Evolutionary conservation across 2,797 vertebrate species (phyloP).

Genomic region (Cuniculus paca): DNA sequence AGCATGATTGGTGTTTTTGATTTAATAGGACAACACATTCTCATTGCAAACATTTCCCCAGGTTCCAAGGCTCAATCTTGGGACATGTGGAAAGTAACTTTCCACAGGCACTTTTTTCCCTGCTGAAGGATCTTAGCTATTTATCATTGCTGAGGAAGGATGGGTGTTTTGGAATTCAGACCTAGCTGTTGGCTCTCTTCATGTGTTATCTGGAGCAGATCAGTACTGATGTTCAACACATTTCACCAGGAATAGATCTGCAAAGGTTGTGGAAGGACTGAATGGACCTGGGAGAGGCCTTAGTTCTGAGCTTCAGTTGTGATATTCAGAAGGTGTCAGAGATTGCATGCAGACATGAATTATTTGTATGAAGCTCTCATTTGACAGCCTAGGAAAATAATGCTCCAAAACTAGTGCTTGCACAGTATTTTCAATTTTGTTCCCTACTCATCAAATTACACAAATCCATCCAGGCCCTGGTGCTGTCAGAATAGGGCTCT

Average conservation of each 20-base stretch:
- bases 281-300: neutral
- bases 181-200: neutral
- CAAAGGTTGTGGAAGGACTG: neutral
- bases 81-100: slow-evolving; percentile 25
- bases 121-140: neutral
- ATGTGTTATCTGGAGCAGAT: neutral
- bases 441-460: neutral
- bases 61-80: neutral
- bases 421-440: neutral
- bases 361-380: neutral
- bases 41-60: slow-evolving; percentile 46
- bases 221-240: neutral
- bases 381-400: slow-evolving; percentile 1
- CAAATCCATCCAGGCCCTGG: neutral
- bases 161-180: neutral
- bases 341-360: neutral
- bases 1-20: neutral
- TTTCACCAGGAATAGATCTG: neutral
- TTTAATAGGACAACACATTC: slow-evolving; percentile 35
- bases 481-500: neutral
- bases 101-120: neutral
- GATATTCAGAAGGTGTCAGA: neutral
- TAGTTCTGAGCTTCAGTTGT: neutral
- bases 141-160: neutral
- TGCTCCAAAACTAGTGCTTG: neutral